Evolutionary conservation across 1,140 invertebrate species (phyloP), one percentile per base, ranked within the genome.

Genomic region (Aphis gossypii): DNA sequence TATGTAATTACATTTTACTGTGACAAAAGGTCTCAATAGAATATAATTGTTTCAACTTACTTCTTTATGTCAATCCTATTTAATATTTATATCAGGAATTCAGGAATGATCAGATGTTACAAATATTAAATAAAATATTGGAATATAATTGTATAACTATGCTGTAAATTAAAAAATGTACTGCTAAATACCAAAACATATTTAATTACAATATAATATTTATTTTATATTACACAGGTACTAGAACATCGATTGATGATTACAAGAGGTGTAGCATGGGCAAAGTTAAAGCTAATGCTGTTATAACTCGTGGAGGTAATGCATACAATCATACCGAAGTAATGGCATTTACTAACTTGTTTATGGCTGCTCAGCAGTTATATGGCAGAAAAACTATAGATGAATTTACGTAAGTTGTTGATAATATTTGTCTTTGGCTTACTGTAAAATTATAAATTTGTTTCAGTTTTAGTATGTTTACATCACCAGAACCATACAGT

Each of bases 261-360:
- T 99, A 98, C 95, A 95, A 96, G 88, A 95, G 96, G 38, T 99
- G 99, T 95, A 99, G 99, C 95, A 95, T 99, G 44, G 99, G 98
- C 30, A 97, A 97, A 95, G 98, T 99, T 0, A 97, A 98, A 76
- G 97, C 98, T 0, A 99, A 99, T 94, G 98, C 99, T 0, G 96
- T 99, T 41, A 98, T 99, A 30, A 98, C 98, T 0, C 96, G 98
- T 93, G 97, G 98, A 14, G 97, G 97, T 11, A 95, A 96, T 83
- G 96, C 95, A 60, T 97, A 97, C 94, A 98, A 98, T 95, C 96
- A 97, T 93, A 98, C 97, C 0, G 96, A 98, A 95, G 95, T 98
- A 6, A 97, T 98, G 94, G 97, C 98, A 0, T 98, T 96, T 94
- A 97, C 98, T 14, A 98, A 98, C 95, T 95, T 99, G 2, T 97